Evolutionary conservation across 2,797 vertebrate species (phyloP).

Genomic region (Cynopterus sphinx): DNA sequence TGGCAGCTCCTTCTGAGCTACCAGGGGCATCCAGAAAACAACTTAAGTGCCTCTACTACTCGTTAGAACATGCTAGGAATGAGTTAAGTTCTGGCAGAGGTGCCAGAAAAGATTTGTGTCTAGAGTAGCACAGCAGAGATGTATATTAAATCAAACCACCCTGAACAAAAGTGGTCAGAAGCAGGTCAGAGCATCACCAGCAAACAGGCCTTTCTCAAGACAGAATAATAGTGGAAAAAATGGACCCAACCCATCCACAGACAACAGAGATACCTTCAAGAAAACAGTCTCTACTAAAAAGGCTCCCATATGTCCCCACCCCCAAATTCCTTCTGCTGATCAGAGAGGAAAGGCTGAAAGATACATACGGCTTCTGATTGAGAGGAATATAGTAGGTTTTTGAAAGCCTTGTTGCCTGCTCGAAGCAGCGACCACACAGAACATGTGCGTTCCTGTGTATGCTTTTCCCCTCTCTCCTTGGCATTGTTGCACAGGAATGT

Average conservation of each 20-base stretch:
- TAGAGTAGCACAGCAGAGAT: neutral
- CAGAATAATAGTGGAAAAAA: neutral
- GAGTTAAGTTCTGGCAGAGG: neutral
- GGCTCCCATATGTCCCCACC: neutral
- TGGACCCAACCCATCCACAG: neutral
- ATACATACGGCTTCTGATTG: slow-evolving; percentile 95
- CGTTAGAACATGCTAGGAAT: neutral
- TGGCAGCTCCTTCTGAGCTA: neutral
- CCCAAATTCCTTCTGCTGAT: neutral
- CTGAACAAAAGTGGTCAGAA: neutral
- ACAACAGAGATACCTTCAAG: neutral
- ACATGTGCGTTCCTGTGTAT: slow-evolving; percentile 96
- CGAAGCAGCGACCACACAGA: slow-evolving; percentile 97
- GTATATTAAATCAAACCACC: neutral
- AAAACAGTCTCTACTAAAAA: slow-evolving; percentile 1
- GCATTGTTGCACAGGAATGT: slow-evolving; percentile 99
- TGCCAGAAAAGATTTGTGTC: neutral
- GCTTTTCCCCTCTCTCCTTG: slow-evolving; percentile 95
- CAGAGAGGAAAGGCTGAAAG: neutral
- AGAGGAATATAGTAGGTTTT: slow-evolving; percentile 98
- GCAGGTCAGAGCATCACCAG: neutral
- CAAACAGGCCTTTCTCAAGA: neutral
- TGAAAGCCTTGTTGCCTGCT: slow-evolving; percentile 95
- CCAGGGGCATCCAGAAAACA: neutral
- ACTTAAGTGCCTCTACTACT: neutral